Conservation (phyloP, 2,113 vertebrate genomes). For the Bubalus kerabau region DNA sequence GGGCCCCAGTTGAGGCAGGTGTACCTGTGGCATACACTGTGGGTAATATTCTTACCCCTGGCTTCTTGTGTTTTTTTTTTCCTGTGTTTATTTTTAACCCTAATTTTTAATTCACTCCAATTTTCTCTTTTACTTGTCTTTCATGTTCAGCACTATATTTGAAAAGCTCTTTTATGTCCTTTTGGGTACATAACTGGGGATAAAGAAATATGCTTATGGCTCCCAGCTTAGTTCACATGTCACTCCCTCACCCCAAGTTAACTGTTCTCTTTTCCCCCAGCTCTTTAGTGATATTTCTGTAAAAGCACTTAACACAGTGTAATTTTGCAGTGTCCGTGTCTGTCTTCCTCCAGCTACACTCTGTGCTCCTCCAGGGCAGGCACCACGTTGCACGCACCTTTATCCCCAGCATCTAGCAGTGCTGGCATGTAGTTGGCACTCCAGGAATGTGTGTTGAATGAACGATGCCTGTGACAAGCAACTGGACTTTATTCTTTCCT, state of each 20-base stretch:
- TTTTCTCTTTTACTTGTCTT: slow-evolving; percentile 10
- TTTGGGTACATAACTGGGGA: neutral
- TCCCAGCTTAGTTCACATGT: neutral
- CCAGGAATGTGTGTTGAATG: slow-evolving; percentile 61
- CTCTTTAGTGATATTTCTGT: neutral
- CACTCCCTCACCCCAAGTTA: neutral
- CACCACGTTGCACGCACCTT: slow-evolving; percentile 37
- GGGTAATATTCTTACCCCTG: neutral
- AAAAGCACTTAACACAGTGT: neutral
- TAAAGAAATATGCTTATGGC: neutral
- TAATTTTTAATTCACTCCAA: neutral
- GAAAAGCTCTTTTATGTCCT: neutral
- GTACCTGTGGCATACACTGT: neutral
- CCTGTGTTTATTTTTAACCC: neutral
- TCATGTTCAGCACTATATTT: neutral
- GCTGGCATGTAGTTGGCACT: slow-evolving; percentile 59
- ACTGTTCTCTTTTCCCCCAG: neutral
- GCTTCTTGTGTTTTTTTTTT: neutral
- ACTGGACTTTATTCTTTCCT: slow-evolving; percentile 68
- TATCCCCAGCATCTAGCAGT: slow-evolving; percentile 49
- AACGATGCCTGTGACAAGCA: slow-evolving; percentile 59
- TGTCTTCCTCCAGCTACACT: slow-evolving; percentile 60
- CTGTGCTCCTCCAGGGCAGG: slow-evolving; percentile 46
- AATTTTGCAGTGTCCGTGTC: slow-evolving; percentile 35
- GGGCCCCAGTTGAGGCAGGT: neutral